Percentiles rank a stretch among this genome's conserved stretches.
Evolutionary conservation across 2,888 invertebrate species (phyloP).

Genomic region (Cinara cedri): DNA sequence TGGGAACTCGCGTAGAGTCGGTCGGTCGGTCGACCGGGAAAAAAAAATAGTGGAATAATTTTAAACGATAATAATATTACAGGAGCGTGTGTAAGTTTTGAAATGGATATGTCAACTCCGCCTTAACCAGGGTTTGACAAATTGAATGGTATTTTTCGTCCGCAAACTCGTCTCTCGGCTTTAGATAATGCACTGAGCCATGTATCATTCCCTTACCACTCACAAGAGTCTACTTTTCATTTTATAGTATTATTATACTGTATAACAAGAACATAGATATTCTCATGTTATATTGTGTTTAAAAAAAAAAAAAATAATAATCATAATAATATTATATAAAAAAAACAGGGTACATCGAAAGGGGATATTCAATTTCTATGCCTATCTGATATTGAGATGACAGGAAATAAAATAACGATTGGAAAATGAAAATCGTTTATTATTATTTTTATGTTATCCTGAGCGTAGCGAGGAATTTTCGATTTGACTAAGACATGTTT

Average conservation of each 20-base stretch:
- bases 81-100: slow-evolving; percentile 31
- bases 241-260: neutral
- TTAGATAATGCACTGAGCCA: slow-evolving; percentile 51
- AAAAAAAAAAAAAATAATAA: too few relatives aligned
- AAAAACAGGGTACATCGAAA: too few relatives aligned
- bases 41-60: slow-evolving; percentile 33
- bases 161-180: slow-evolving; percentile 26
- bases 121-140: slow-evolving; percentile 44
- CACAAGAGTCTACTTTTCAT: slow-evolving; percentile 38
- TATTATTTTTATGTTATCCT: too few relatives aligned
- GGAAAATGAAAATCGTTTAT: too few relatives aligned
- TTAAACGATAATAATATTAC: slow-evolving; percentile 50
- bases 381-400: too few relatives aligned
- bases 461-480: too few relatives aligned
- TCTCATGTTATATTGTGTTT: slow-evolving; percentile 6
- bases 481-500: too few relatives aligned
- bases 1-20: neutral
- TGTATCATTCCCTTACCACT: slow-evolving; percentile 29
- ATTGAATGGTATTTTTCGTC: slow-evolving; percentile 51
- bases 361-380: too few relatives aligned
- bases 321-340: too few relatives aligned
- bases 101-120: slow-evolving; percentile 54
- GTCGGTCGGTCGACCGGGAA: neutral
- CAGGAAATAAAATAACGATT: too few relatives aligned
- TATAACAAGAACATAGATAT: neutral